These are phyloP conservation scores for Recurvirostra avosetta DNA, from an alignment of 2,113 vertebrate species.

Conservation along the genomic window DNA sequence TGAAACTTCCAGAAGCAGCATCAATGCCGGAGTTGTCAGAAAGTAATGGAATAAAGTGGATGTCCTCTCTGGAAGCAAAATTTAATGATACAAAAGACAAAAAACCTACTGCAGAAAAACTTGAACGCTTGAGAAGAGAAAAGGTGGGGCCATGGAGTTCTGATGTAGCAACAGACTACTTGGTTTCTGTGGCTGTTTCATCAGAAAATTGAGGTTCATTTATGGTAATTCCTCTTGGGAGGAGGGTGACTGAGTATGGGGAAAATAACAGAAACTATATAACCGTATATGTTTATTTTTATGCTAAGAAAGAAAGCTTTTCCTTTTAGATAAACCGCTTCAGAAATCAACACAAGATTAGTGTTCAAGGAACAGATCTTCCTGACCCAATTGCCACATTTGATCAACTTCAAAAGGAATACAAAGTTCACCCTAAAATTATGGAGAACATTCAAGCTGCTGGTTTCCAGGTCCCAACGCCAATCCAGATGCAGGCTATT, in stretches of 20 bases:
- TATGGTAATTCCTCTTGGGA: background rate
- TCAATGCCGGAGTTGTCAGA: background rate
- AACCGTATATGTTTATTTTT: fast-evolving
- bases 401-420: constrained; percentile 87
- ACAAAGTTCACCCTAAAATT: constrained; percentile 80
- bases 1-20: background rate
- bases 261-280: background rate
- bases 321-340: constrained; percentile 83
- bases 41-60: constrained; percentile 80
- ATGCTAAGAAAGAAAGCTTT: background rate
- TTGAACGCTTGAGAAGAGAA: constrained; percentile 85
- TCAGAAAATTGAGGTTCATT: background rate
- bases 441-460: constrained; percentile 85
- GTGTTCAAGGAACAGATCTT: constrained; percentile 86
- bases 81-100: constrained; percentile 67
- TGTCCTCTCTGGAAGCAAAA: constrained; percentile 80
- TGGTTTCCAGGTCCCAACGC: constrained; percentile 83
- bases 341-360: constrained; percentile 85
- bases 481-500: constrained; percentile 96
- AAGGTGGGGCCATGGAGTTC: constrained; percentile 75
- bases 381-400: constrained; percentile 89
- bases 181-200: background rate
- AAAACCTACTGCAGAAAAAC: constrained; percentile 76
- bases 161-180: background rate
- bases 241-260: background rate